These are phyloP conservation scores for Drosophila greeni DNA, from an alignment of 2,888 invertebrate genomes.

Conservation along the genomic window DNA sequence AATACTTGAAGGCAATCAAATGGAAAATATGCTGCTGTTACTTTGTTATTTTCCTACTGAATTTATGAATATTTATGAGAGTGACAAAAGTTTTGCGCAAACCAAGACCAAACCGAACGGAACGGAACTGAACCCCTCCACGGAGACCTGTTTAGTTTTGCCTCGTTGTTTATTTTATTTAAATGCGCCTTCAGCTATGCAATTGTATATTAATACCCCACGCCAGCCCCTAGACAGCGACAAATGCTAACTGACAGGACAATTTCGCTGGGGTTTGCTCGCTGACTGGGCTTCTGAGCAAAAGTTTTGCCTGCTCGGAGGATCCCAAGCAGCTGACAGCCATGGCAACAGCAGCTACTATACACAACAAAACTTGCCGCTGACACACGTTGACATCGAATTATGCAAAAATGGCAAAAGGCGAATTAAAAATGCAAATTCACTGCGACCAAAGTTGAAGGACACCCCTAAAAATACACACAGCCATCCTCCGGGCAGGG, in stretches of 20 bases:
- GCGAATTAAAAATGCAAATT: conserved; percentile 73
- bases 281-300: conserved; percentile 2
- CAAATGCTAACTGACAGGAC: conserved; percentile 74
- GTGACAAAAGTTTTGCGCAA: conserved; percentile 63
- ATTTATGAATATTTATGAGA: conserved; percentile 74
- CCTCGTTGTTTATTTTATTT: conserved; percentile 65
- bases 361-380: conserved; percentile 32
- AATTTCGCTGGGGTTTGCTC: conserved; percentile 61
- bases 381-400: conserved; percentile 69
- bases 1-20: conserved; percentile 68
- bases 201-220: conserved; percentile 72
- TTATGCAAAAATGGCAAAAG: conserved; percentile 69
- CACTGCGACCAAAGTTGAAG: conserved; percentile 26
- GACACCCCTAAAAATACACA: conserved; percentile 24
- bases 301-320: conserved; percentile 29
- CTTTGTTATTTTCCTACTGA: conserved; percentile 32
- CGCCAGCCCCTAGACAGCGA: conserved; percentile 56
- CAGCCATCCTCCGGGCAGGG: conserved; percentile 5
- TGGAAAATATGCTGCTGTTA: conserved; percentile 67
- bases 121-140: conserved; percentile 5
- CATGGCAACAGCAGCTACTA: conserved; percentile 43
- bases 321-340: conserved; percentile 60
- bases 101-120: background rate
- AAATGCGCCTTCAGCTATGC: conserved; percentile 71
- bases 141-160: conserved; percentile 36